Percentiles rank a stretch among this genome's conserved stretches.
Evolutionary conservation across 2,888 invertebrate genomes (phyloP).

Genomic region (Lasioglossum morio): DNA sequence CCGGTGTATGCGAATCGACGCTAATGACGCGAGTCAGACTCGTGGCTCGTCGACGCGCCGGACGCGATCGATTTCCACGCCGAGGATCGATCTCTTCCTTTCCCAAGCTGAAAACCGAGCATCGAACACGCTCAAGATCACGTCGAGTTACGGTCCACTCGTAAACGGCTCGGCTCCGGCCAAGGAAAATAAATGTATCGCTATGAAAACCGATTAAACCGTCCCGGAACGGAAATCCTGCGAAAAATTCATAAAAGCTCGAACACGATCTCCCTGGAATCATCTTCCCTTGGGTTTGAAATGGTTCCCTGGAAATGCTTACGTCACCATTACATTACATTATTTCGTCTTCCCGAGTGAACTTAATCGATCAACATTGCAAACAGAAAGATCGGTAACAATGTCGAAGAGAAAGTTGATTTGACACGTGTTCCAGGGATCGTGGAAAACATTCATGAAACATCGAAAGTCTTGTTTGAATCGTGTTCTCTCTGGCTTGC

Average conservation of each 20-base stretch:
- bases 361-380: no score
- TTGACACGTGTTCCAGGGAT: no score
- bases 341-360: neutral
- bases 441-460: no score
- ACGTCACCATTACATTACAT: neutral
- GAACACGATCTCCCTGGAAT: neutral
- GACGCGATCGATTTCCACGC: conserved; percentile 13
- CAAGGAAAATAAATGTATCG: neutral
- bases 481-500: neutral
- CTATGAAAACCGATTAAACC: neutral
- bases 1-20: conserved; percentile 18
- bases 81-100: neutral
- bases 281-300: neutral
- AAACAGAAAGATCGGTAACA: neutral
- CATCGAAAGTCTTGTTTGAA: no score
- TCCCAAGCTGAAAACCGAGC: neutral
- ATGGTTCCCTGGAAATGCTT: neutral
- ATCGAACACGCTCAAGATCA: neutral
- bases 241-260: neutral
- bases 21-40: conserved; percentile 24
- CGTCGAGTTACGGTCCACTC: neutral
- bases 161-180: neutral
- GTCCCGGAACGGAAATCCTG: neutral
- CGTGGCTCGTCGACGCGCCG: conserved; percentile 2
- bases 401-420: neutral